Percentiles rank a stretch among this genome's conserved stretches.
These are phyloP conservation scores for Notodonta ziczac DNA, from an alignment of 2,888 invertebrate genomes.

Conservation along the genomic window DNA sequence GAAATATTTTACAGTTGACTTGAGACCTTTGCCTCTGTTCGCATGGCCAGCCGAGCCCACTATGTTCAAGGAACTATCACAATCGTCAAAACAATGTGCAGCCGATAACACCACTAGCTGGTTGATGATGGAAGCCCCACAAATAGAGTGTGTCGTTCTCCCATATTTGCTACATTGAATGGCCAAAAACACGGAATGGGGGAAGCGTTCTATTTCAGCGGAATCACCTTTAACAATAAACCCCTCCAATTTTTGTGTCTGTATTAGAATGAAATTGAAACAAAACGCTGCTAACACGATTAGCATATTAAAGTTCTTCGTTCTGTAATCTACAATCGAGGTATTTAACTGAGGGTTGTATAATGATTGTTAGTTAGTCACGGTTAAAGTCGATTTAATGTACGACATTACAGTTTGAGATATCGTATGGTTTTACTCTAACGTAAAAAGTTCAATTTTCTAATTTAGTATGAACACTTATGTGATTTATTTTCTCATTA, in stretches of 20 bases:
- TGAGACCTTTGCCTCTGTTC: background rate
- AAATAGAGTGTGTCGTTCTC: conserved; percentile 11
- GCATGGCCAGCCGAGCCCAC: conserved; percentile 1
- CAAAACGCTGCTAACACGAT: background rate
- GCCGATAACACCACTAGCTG: conserved; percentile 36
- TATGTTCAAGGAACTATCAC: background rate
- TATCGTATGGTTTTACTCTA: too few relatives aligned
- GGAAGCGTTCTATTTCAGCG: background rate
- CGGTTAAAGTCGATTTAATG: background rate
- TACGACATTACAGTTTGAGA: background rate
- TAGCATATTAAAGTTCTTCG: background rate
- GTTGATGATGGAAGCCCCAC: conserved; percentile 42
- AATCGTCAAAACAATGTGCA: conserved; percentile 34
- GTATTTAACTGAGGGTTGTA: background rate
- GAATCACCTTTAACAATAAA: background rate
- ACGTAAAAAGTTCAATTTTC: too few relatives aligned
- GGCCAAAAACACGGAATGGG: background rate
- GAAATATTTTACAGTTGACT: background rate
- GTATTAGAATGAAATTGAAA: background rate
- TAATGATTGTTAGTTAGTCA: background rate
- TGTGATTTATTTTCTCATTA: too few relatives aligned
- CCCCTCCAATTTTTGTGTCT: background rate
- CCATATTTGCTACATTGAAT: background rate
- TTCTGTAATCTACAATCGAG: background rate
- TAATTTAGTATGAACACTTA: too few relatives aligned